phyloP scores from a whole-genome alignment of 2,797 vertebrate genomes.

The Brotula barbata region DNA sequence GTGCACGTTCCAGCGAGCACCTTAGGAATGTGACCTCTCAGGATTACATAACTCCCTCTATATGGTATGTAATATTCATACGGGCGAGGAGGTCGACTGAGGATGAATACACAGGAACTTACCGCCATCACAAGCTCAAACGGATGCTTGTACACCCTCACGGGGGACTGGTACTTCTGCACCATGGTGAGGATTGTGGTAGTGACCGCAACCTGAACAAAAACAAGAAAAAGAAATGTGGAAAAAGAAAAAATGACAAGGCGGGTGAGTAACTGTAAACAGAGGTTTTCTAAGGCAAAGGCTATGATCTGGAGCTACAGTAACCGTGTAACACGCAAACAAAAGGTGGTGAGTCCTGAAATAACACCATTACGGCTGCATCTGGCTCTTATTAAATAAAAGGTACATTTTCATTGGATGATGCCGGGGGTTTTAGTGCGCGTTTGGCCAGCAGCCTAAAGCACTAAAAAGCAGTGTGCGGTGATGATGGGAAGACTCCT shows the following conservation, averaged over 20 bases:
- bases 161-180: slow-evolving; percentile 97
- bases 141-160: slow-evolving; percentile 94
- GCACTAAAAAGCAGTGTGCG: slow-evolving; percentile 9
- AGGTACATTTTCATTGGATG: slow-evolving; percentile 42
- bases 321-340: slow-evolving; percentile 11
- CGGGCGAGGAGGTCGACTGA: background rate
- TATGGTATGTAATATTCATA: slow-evolving; percentile 43
- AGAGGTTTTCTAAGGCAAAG: slow-evolving; percentile 11
- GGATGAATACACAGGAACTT: slow-evolving; percentile 76
- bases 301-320: slow-evolving; percentile 4
- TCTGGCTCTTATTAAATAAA: slow-evolving; percentile 36
- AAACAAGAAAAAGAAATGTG: slow-evolving; percentile 10
- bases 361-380: slow-evolving; percentile 23
- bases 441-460: slow-evolving; percentile 20
- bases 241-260: background rate
- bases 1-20: slow-evolving; percentile 22
- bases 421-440: slow-evolving; percentile 10
- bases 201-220: slow-evolving; percentile 64
- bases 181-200: slow-evolving; percentile 82
- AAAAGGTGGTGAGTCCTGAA: slow-evolving; percentile 1
- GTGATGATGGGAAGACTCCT: slow-evolving; percentile 35
- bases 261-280: background rate
- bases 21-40: slow-evolving; percentile 31
- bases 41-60: slow-evolving; percentile 42
- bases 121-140: slow-evolving; percentile 98